Conservation (phyloP, 2,888 invertebrate genomes). For the Cantharis lateralis region DNA sequence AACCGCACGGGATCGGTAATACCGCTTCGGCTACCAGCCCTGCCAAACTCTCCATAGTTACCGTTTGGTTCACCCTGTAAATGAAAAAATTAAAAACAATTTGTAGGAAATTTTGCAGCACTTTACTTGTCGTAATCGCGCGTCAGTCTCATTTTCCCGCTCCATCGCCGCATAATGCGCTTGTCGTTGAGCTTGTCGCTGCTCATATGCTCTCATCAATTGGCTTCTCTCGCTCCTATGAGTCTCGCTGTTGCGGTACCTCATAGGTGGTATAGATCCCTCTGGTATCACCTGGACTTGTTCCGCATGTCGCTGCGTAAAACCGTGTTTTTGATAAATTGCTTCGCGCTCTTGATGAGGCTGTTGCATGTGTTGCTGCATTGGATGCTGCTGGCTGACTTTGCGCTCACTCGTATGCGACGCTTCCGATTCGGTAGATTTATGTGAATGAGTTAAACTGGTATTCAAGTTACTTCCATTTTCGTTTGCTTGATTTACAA, state of each 20-base stretch:
- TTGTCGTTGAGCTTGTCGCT: slow-evolving; percentile 61
- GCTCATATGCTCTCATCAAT: slow-evolving; percentile 56
- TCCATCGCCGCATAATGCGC: slow-evolving; percentile 64
- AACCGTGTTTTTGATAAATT: slow-evolving; percentile 53
- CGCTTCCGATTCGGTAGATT: slow-evolving; percentile 46
- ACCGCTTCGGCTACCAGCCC: slow-evolving; percentile 62
- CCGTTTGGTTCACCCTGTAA: slow-evolving; percentile 26
- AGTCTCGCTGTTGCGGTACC: slow-evolving; percentile 46
- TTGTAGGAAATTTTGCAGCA: not conserved
- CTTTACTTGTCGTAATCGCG: slow-evolving; percentile 52
- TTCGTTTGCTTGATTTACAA: slow-evolving; percentile 6
- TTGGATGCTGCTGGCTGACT: slow-evolving; percentile 54
- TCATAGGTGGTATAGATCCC: slow-evolving; percentile 48
- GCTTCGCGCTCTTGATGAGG: slow-evolving; percentile 41
- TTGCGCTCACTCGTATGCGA: slow-evolving; percentile 55
- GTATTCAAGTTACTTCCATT: slow-evolving; percentile 34
- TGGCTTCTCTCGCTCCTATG: slow-evolving; percentile 41
- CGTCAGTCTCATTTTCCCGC: slow-evolving; percentile 57
- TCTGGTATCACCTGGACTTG: slow-evolving; percentile 56
- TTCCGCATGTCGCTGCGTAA: slow-evolving; percentile 52
- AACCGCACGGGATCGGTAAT: slow-evolving; percentile 61
- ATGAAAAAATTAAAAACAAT: not conserved
- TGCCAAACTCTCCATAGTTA: slow-evolving; percentile 55
- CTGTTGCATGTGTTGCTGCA: slow-evolving; percentile 32
- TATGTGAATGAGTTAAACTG: slow-evolving; percentile 49